phyloP scores from a whole-genome alignment of 1,140 invertebrate genomes.

The Aphaenogaster floridana region DNA sequence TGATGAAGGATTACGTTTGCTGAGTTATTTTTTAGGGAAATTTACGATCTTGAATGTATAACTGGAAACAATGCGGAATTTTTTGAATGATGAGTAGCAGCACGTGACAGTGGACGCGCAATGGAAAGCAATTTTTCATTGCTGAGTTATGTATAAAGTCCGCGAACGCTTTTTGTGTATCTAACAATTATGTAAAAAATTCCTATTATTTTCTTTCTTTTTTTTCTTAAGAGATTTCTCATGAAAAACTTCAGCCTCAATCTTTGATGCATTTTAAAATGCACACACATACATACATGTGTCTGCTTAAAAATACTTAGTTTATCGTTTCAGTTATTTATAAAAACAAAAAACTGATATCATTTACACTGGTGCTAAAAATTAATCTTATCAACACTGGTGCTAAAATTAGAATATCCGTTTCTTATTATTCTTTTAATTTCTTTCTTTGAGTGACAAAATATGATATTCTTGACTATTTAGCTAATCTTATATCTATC shows the following conservation, averaged over 20 bases:
- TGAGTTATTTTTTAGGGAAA: neutral
- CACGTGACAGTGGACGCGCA: neutral
- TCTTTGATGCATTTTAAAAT: neutral
- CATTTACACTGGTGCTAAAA: neutral
- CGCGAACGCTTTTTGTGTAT: neutral
- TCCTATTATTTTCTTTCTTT: neutral
- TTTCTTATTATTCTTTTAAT: neutral
- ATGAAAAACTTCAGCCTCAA: neutral
- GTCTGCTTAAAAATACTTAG: neutral
- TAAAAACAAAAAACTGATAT: conserved; percentile 5
- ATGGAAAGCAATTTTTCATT: conserved; percentile 8
- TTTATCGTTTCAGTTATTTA: neutral
- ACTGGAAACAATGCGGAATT: neutral
- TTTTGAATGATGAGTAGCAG: neutral
- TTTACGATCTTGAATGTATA: conserved; percentile 3
- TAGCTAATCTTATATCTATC: neutral
- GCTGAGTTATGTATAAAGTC: neutral
- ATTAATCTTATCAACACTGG: neutral
- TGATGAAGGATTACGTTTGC: neutral
- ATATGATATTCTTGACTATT: neutral
- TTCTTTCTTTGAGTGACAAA: neutral
- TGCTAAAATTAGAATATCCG: neutral
- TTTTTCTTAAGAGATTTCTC: neutral
- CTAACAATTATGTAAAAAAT: neutral
- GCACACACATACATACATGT: neutral